Base-by-base conservation (phyloP, 1,140 invertebrate species). In the Ostrea edulis region DNA sequence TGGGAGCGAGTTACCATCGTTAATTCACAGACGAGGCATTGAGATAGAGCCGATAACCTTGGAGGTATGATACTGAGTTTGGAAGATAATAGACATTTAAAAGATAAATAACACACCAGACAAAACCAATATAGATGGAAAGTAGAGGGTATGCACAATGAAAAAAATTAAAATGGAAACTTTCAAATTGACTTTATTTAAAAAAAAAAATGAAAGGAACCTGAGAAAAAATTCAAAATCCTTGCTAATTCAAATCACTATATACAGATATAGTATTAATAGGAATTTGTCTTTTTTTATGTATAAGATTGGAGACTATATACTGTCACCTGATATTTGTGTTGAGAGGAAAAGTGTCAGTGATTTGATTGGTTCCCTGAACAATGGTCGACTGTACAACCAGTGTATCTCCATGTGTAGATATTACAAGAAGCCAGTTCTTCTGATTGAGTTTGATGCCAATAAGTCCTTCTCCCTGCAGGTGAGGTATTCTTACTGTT, bases 371-470 rank as follows among this genome's bases (percentile, higher is more conserved):
- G 98, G 98, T 20, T 99, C 98, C 0, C 95, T 99, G 20, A 97
- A 98, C 94, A 98, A 97, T 87, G 99, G 99, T 0, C 96, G 99
- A 85, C 96, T 99, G 54, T 99, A 99, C 94, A 98, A 98, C 94
- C 99, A 99, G 88, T 93, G 93, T 90, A 92, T 95, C 4, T 90
- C 94, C 5, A 95, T 95, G 94, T 93, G 91, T 86, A 89, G 95
- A 51, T 94, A 92, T 85, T 95, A 95, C 88, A 93, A 93, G 85
- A 88, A 92, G 68, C 94, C 94, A 2, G 90, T 99, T 93, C 95
- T 99, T n/a, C 96, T 99, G 0, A 99, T 99, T 87, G 98, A 99
- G 95, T 99, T 99, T 95, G 98, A 99, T 96, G 97, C 98, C 93
- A 98, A 98, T 92, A 98, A 98, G 95, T 97, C 98, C 20, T 99